Conservation (phyloP, 2,113 vertebrate species). For the Pygoscelis antarcticus region DNA sequence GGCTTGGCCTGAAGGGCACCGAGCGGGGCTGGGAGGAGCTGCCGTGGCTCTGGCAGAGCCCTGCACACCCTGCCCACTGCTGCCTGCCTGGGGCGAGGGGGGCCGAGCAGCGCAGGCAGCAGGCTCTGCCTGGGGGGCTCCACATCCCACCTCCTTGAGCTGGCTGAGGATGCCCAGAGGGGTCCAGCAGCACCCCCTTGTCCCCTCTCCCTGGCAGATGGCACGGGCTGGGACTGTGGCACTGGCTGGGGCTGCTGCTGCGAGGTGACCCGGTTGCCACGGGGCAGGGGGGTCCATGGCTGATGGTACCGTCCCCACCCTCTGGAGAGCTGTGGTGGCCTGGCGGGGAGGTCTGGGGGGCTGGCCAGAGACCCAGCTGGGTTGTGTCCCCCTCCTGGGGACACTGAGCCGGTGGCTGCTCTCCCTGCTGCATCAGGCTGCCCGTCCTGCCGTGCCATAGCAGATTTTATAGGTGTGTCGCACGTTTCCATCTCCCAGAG, state of each 20-base stretch:
- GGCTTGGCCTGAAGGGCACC: neutral
- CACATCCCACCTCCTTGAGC: neutral
- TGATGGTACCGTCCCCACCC: neutral
- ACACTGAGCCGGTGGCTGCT: rapidly evolving
- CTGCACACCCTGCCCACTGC: neutral
- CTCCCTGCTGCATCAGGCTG: neutral
- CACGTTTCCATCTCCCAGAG: constrained; percentile 36
- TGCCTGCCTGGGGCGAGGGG: neutral
- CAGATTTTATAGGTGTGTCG: constrained; percentile 63
- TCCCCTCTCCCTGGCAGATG: neutral
- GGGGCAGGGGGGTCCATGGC: neutral
- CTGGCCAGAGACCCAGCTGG: neutral
- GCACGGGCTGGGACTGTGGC: neutral
- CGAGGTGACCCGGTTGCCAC: neutral
- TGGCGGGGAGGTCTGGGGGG: neutral
- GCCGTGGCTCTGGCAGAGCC: neutral
- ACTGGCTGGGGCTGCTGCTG: neutral
- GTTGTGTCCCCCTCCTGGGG: neutral
- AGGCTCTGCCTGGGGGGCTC: neutral
- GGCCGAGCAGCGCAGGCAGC: neutral
- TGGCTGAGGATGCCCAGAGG: neutral
- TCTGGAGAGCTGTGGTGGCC: neutral
- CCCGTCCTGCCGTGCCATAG: neutral
- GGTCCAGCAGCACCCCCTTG: neutral
- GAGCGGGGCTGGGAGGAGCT: neutral